Percentiles rank a stretch among this genome's conserved stretches.
These are phyloP conservation scores for Acyrthosiphon pisum DNA, from an alignment of 1,140 invertebrate species.

Conservation along the genomic window DNA sequence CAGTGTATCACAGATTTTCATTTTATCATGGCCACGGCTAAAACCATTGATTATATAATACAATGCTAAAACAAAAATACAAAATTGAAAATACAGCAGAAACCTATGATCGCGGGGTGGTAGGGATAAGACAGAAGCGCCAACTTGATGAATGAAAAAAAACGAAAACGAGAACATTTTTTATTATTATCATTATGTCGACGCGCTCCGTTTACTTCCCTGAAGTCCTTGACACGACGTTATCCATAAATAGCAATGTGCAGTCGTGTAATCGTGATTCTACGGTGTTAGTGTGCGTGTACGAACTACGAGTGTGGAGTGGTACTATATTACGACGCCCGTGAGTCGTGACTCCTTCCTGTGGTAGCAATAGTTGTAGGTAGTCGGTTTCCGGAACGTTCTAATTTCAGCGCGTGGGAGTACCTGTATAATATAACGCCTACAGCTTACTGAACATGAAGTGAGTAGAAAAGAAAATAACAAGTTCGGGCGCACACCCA, in stretches of 20 bases:
- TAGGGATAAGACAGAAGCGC: background rate
- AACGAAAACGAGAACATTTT: background rate
- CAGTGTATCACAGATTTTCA: no score
- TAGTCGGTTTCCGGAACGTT: constrained; percentile 8
- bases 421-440: constrained; percentile 19
- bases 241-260: constrained; percentile 52
- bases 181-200: background rate
- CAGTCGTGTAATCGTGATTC: constrained; percentile 28
- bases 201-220: background rate
- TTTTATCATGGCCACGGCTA: no score
- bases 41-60: no score
- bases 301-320: background rate
- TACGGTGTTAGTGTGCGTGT: background rate
- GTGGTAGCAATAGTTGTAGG: background rate
- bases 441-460: constrained; percentile 24
- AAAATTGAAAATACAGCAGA: no score
- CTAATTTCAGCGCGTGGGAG: constrained; percentile 34
- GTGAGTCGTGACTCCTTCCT: background rate
- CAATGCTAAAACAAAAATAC: no score
- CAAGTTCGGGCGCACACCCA: background rate
- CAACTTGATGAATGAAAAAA: constrained; percentile 39
- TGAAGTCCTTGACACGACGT: constrained; percentile 40
- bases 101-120: background rate
- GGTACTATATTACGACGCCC: background rate
- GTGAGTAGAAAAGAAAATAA: constrained; percentile 36